Evolutionary conservation across 37 sponge, comb jelly and placozoan species (phyloP), one percentile per base, ranked within the genome.

Genomic region (Ianthella basta): DNA sequence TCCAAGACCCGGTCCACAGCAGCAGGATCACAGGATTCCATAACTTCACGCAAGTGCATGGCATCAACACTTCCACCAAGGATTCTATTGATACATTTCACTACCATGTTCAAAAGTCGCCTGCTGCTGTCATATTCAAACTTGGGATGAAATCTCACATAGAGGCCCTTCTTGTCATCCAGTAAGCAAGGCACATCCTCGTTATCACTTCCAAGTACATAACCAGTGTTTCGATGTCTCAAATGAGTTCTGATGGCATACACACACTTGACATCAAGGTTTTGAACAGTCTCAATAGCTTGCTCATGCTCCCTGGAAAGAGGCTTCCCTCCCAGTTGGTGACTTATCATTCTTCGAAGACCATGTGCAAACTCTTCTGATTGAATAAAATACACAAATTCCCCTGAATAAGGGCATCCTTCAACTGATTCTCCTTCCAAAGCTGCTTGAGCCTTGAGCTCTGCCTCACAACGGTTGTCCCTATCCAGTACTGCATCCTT

Each of bases 381-480:
- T 70, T 70, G 36, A 34, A 70, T 27, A 5, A 70, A 16, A 4
- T 16, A 34, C 20, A 70, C 37, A 70, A 70, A 70, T 16, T 25
- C 20, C 5, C 37, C 72, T 20, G 36, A 25, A 34, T 40, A 16
- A 24, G 27, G 14, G 29, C 70, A 68, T 24, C 25, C 57, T 36
- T 24, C 66, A 5, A 33, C 21, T 34, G 37, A 5, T 3, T 18
- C 72, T 6, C 37, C 37, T 5, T 70, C 72, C 3, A 27, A 5
- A 20, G n/a, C 37, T 18, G 34, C 34, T 19, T 81, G 29, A 0
- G 38, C 57, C 54, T 56, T 78, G n/a, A 83, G 53, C 13, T 63
- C 77, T n/a, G 84, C 88, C 37, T 85, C 85, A 44, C 14, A 66
- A 24, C 91, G 83, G 30, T 59, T 60, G 21, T 65, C 40, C 6